Base-by-base conservation (phyloP, 2,797 vertebrate genomes). In the Podarcis lilfordi region DNA sequence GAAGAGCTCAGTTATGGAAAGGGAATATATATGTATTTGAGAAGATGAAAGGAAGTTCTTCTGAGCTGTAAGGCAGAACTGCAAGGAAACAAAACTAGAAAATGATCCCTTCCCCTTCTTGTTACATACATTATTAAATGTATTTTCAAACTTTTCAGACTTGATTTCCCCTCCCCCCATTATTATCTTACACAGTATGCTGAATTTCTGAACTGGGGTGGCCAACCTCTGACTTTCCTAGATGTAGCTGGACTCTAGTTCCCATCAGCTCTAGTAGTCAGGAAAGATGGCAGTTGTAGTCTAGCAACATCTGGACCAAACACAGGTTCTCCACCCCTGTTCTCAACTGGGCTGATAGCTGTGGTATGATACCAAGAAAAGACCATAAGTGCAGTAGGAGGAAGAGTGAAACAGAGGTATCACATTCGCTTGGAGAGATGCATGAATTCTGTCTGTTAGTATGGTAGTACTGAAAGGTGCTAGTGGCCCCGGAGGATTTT, bases 341-440 rank as follows among this genome's bases (percentile, higher is more conserved):
- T 64, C 9, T 85, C 84, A 91, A 78, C 45, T 17, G n/a, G 15
- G 25, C 74, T 79, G n/a, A 90, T 59, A 45, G 91, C 10, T 29
- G 15, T 59, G 50, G 25, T 17, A 29, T 0, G 0, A 45, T 29
- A 72, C 81, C 68, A 87, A 90, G 66, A 50, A 91, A 92, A 59
- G 59, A 17, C 15, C n/a, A 17, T 82, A 32, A 75, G 78, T 89
- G 35, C 40, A 69, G 82, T 72, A 83, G 78, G 61, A 81, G 61
- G n/a, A 1, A 82, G 75, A 92, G 9, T 45, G 66, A 86, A 86
- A 64, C 72, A 75, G 84, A 69, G 27, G 78, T 90, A 91, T 27
- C 89, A 27, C 88, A 45, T 35, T 89, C 13, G 25, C 59, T 37
- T 79, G 87, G 37, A 83, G 88, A 0, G 40, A 55, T 5, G 81